Evolutionary conservation across 2,113 vertebrate genomes (phyloP).

Genomic region (Theristicus caerulescens): DNA sequence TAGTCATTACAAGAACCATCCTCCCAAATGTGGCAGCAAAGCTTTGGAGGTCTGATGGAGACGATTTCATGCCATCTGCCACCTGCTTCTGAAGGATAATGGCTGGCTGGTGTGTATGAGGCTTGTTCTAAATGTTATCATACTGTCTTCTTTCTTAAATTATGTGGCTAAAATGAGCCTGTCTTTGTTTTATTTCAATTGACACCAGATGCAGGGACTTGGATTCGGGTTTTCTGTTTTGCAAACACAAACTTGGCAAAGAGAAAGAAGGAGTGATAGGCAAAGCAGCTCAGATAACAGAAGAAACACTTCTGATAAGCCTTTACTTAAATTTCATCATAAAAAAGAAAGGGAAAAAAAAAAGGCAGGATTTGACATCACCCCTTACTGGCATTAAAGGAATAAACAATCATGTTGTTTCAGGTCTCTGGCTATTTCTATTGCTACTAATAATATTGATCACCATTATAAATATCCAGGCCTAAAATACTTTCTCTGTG

Average conservation of each 20-base stretch:
- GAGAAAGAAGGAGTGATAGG: neutral
- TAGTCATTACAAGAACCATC: constrained; percentile 62
- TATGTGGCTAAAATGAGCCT: constrained; percentile 68
- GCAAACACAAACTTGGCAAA: constrained; percentile 31
- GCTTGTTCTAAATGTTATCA: constrained; percentile 66
- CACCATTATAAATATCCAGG: neutral
- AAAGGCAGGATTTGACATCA: neutral
- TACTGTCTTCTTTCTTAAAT: constrained; percentile 71
- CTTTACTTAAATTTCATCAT: neutral
- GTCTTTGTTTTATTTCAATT: constrained; percentile 72
- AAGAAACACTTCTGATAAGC: neutral
- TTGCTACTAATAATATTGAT: neutral
- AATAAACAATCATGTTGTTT: neutral
- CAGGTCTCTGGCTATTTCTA: neutral
- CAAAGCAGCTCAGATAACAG: neutral
- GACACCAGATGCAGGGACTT: constrained; percentile 58
- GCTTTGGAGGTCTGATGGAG: constrained; percentile 60
- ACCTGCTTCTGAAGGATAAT: constrained; percentile 75
- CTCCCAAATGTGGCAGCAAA: constrained; percentile 65
- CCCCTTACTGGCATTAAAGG: neutral
- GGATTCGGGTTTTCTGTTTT: constrained; percentile 53
- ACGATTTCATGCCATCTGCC: constrained; percentile 76
- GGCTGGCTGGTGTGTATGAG: constrained; percentile 57
- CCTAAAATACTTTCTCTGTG: neutral
- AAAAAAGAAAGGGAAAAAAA: neutral